Evolutionary conservation across 2,797 vertebrate genomes (phyloP), one percentile per base, ranked within the genome.

Genomic region (Coregonus ussuriensis): DNA sequence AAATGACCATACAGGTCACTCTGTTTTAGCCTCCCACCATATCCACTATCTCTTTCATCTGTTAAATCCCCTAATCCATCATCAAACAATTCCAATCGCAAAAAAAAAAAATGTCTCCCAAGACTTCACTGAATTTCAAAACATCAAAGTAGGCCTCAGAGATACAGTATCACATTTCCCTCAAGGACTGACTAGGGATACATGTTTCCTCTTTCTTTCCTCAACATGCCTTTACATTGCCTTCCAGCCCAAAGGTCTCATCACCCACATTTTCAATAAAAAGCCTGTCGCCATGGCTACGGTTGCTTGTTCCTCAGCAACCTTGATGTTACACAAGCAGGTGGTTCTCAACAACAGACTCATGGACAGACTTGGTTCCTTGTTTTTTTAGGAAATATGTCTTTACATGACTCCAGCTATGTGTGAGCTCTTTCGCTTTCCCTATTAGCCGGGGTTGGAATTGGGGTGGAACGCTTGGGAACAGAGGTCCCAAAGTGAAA

Each of bases 231-330:
- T 71, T 18, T 52, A 52, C 21, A 11, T 29, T 25, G 9, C 69
- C 41, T 7, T 14, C n/a, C 13, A 51, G 68, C 68, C n/a, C 68
- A 21, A 37, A 51, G 69, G 69, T 71, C 14, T 70, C 68, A 70
- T 52, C n/a, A 21, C 13, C 41, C 59, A 63, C 21, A 56, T 6
- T 56, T 18, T 25, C 2, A 25, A 25, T 16, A 5, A n/a, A n/a
- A 18, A 21, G 11, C 4, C 18, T 47, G 68, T 70, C 68, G 3
- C 68, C 68, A 41, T 47, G 18, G 35, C 35, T 37, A 47, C 68
- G 2, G 68, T 70, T 16, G 18, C 68, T n/a, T 16, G 3, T 6
- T 70, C 68, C 68, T 70, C 15, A n/a, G 6, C 35, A 21, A 70
- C 68, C 16, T 18, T 47, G 68, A 70, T 70, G 68, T n/a, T 35